These are phyloP conservation scores for Mormyrops boulengeri DNA, from an alignment of 2,797 vertebrate species.

Conservation along the genomic window DNA sequence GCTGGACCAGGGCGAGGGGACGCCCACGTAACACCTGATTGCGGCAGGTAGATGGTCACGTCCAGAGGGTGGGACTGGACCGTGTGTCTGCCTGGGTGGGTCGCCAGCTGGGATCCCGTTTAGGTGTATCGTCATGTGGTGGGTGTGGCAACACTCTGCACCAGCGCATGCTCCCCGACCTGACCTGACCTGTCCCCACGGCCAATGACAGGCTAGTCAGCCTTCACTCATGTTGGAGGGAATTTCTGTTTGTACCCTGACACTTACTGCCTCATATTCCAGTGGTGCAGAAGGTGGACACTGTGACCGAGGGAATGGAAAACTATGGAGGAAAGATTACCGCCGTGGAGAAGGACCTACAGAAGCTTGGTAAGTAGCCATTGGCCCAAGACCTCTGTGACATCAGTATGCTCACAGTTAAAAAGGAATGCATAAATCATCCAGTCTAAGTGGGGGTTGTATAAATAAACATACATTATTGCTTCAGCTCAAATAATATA, in stretches of 20 bases:
- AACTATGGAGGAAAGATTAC: conserved; percentile 82
- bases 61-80: not conserved
- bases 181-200: not conserved
- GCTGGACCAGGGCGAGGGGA: not conserved
- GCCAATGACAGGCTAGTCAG: not conserved
- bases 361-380: conserved; percentile 77
- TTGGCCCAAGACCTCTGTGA: not conserved
- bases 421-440: not conserved
- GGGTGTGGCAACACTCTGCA: not conserved
- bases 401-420: not conserved
- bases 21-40: not conserved
- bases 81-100: not conserved
- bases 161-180: not conserved
- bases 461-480: conserved; percentile 8
- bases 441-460: not conserved
- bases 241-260: not conserved
- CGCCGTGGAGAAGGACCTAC: conserved; percentile 79
- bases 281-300: conserved; percentile 96
- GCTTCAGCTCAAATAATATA: not conserved
- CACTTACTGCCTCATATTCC: conserved; percentile 32
- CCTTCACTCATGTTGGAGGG: not conserved
- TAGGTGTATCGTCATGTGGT: not conserved
- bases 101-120: not conserved
- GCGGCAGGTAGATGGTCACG: not conserved
- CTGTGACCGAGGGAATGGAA: conserved; percentile 82